Conservation (phyloP, 2,113 vertebrate genomes). For the Nanorana parkeri region DNA sequence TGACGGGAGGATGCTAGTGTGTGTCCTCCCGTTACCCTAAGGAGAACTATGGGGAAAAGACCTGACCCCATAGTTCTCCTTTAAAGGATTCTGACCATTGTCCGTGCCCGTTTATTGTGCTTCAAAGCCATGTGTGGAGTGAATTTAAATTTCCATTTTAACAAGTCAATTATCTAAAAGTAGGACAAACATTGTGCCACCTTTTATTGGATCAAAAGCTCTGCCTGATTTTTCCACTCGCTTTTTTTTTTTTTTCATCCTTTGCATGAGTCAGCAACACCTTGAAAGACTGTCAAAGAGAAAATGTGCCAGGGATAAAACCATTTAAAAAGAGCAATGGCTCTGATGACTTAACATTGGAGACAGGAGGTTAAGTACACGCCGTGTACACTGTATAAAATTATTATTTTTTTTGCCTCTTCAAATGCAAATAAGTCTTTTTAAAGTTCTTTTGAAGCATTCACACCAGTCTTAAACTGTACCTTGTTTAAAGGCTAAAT, state of each 20-base stretch:
- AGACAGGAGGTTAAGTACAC: slow-evolving; percentile 28
- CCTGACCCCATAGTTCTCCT: too few species aligned
- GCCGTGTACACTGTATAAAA: not conserved
- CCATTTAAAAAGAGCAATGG: not conserved
- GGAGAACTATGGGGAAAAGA: too few species aligned
- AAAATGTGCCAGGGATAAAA: slow-evolving; percentile 36
- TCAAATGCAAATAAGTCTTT: slow-evolving; percentile 5
- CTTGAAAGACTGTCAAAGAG: slow-evolving; percentile 18
- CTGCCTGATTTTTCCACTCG: not conserved
- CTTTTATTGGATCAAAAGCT: slow-evolving; percentile 16
- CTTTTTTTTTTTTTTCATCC: not conserved
- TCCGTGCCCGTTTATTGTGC: not conserved
- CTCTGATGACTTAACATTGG: slow-evolving; percentile 15
- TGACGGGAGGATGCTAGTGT: too few species aligned
- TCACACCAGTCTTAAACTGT: too few species aligned
- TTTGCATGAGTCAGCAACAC: slow-evolving; percentile 27
- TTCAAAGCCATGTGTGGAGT: not conserved
- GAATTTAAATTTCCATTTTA: not conserved
- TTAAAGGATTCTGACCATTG: not conserved
- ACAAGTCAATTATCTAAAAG: not conserved
- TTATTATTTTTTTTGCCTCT: not conserved
- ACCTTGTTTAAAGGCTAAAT: too few species aligned
- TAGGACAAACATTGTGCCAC: slow-evolving; percentile 4
- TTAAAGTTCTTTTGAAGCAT: not conserved
- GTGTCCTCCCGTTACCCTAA: too few species aligned